These are phyloP conservation scores for Sweltsa coloradensis DNA, from an alignment of 1,140 invertebrate genomes.

Conservation along the genomic window DNA sequence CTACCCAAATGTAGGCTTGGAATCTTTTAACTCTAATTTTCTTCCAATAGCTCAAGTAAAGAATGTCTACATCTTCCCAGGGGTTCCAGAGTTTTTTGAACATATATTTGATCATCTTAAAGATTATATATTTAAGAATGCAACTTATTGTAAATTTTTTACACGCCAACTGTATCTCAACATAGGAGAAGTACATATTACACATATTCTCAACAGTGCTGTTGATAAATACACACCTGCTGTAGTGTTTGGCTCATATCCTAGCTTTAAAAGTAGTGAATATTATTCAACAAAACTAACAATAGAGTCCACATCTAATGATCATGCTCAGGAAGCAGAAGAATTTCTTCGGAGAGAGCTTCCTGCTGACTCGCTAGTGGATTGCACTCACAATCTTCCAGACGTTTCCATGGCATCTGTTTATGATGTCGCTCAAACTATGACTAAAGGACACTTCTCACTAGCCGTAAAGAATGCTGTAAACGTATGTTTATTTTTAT, in stretches of 20 bases:
- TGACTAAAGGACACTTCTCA: too few species aligned
- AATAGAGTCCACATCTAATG: constrained; percentile 25
- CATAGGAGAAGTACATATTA: constrained; percentile 41
- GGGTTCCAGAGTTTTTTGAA: constrained; percentile 54
- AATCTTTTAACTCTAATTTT: constrained; percentile 19
- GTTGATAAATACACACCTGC: constrained; percentile 34
- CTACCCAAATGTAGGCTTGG: constrained; percentile 1
- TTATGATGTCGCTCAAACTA: neutral
- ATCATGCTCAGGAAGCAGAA: constrained; percentile 16
- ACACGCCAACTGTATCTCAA: constrained; percentile 36
- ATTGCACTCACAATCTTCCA: neutral
- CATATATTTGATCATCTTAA: constrained; percentile 36
- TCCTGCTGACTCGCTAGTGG: neutral
- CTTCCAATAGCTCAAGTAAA: constrained; percentile 53
- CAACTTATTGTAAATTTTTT: constrained; percentile 25
- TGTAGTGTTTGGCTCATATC: constrained; percentile 57
- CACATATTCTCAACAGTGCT: constrained; percentile 36
- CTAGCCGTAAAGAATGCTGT: too few species aligned
- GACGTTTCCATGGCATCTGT: neutral
- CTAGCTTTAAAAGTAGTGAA: constrained; percentile 37
- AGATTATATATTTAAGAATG: constrained; percentile 19
- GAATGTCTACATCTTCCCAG: constrained; percentile 71
- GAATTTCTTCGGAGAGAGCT: neutral
- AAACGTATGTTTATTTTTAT: too few species aligned
- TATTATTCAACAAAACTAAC: constrained; percentile 32